Percentiles rank a stretch among this genome's conserved stretches.
Evolutionary conservation across 2,888 invertebrate species (phyloP).

Genomic region (Meta bourneti): DNA sequence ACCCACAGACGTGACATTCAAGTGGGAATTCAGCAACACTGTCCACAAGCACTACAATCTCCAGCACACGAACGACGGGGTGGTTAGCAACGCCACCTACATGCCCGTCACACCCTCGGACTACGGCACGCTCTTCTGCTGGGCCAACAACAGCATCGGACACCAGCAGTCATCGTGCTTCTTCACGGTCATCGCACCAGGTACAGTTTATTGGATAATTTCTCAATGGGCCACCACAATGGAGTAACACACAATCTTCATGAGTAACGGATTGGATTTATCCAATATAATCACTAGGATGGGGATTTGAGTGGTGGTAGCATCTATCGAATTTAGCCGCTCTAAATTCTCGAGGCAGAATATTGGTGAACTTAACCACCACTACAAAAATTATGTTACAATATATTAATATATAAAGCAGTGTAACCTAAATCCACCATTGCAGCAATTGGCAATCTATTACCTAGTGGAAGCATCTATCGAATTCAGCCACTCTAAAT

Average conservation of each 20-base stretch:
- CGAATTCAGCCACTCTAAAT: too few species aligned
- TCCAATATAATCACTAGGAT: background rate
- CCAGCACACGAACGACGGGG: slow-evolving; percentile 59
- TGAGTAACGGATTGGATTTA: background rate
- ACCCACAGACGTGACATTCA: slow-evolving; percentile 69
- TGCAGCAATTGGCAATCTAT: too few species aligned
- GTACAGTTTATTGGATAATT: slow-evolving; percentile 12
- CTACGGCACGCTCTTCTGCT: slow-evolving; percentile 73
- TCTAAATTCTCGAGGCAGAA: too few species aligned
- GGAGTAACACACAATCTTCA: background rate
- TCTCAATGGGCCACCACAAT: background rate
- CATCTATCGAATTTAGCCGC: too few species aligned
- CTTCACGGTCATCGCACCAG: slow-evolving; percentile 74
- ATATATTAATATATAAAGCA: too few species aligned
- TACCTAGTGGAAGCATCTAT: too few species aligned
- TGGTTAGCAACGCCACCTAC: slow-evolving; percentile 72
- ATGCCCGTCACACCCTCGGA: slow-evolving; percentile 53
- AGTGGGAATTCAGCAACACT: slow-evolving; percentile 76
- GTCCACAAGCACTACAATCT: slow-evolving; percentile 70
- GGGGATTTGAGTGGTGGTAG: too few species aligned
- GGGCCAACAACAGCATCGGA: slow-evolving; percentile 73
- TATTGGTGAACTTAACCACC: too few species aligned
- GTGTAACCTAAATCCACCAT: too few species aligned
- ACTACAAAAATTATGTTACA: too few species aligned
- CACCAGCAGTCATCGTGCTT: slow-evolving; percentile 73